Conservation (phyloP, 2,113 vertebrate species). For the Plecotus auritus region DNA sequence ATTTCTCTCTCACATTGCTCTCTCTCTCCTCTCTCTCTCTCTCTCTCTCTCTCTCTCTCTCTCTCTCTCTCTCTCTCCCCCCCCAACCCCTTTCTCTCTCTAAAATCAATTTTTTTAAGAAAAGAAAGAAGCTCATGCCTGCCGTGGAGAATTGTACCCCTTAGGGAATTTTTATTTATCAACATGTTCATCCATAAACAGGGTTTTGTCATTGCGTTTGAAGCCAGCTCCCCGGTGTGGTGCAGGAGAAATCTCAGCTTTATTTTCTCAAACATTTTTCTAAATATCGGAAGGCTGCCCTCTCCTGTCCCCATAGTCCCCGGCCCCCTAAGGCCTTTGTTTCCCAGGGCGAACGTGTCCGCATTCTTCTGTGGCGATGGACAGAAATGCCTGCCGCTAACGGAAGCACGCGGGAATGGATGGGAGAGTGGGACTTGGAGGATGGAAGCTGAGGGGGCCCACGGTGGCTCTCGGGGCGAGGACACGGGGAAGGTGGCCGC, state of each 20-base stretch:
- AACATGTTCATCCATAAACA: background rate
- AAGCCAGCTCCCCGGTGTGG: background rate
- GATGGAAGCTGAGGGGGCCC: background rate
- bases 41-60: too few species aligned
- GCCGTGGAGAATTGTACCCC: background rate
- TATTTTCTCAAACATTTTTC: background rate
- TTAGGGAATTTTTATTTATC: background rate
- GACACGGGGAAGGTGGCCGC: background rate
- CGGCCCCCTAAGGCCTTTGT: background rate
- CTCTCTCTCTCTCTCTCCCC: too few species aligned
- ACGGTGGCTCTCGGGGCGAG: background rate
- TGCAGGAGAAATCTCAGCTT: background rate
- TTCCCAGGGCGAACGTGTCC: background rate
- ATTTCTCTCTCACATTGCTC: too few species aligned
- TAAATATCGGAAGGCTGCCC: background rate
- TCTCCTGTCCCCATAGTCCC: background rate
- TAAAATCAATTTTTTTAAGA: too few species aligned
- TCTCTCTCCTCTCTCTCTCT: too few species aligned
- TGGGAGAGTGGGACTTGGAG: background rate
- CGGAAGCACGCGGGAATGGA: background rate
- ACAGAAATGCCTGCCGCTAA: slow-evolving; percentile 19
- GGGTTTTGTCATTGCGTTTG: background rate
- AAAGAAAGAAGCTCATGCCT: background rate
- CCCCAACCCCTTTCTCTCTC: too few species aligned
- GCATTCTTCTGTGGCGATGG: background rate